These are phyloP conservation scores for Rhopalosiphum maidis DNA, from an alignment of 1,140 invertebrate species.

Conservation along the genomic window DNA sequence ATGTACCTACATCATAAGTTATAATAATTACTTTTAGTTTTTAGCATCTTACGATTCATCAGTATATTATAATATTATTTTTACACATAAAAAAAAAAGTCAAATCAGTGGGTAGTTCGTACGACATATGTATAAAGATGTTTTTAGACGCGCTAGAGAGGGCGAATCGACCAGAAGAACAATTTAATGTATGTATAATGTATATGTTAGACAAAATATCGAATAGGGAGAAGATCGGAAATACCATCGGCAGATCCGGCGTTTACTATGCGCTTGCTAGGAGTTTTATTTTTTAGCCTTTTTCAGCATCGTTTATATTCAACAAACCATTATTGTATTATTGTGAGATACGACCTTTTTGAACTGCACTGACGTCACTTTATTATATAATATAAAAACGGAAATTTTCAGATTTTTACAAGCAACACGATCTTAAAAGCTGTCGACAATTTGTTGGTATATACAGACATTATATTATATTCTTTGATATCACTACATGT, in stretches of 20 bases:
- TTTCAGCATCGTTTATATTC: not conserved
- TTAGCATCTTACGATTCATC: not conserved
- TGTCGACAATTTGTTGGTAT: not conserved
- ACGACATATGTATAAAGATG: not conserved
- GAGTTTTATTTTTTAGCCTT: not conserved
- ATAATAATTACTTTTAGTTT: too few species aligned
- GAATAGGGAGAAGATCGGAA: conserved; percentile 35
- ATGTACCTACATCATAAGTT: too few species aligned
- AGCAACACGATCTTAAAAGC: not conserved
- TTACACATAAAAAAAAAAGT: not conserved
- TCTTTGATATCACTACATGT: not conserved
- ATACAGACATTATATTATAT: not conserved
- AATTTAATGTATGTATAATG: conserved; percentile 22
- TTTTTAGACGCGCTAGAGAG: not conserved
- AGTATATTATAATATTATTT: not conserved
- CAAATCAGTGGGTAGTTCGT: not conserved
- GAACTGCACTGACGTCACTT: not conserved
- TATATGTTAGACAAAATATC: conserved; percentile 23
- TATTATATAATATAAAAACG: not conserved
- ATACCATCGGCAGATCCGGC: conserved; percentile 1
- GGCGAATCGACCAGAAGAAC: not conserved
- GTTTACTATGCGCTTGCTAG: conserved; percentile 7
- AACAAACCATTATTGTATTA: conserved; percentile 3
- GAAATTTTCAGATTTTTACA: not conserved
- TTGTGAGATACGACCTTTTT: not conserved